Evolutionary conservation across 2,113 vertebrate genomes (phyloP).

Genomic region (Cavia porcellus): DNA sequence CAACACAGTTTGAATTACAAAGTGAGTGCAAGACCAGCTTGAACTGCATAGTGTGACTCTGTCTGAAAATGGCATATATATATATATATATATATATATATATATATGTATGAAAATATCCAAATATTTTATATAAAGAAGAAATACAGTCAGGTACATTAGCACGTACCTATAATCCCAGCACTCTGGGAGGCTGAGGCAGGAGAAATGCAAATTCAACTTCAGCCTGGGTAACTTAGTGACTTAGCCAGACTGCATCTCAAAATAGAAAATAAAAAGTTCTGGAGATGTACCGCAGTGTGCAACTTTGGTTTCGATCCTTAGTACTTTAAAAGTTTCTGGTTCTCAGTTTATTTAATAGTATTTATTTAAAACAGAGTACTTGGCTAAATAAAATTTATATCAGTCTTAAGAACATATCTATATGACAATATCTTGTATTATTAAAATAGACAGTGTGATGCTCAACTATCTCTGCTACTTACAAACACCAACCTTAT

Average conservation of each 20-base stretch:
- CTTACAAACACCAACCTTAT: neutral
- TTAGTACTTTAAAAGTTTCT: neutral
- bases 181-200: neutral
- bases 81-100: too few species aligned
- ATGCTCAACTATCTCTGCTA: neutral
- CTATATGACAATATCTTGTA: neutral
- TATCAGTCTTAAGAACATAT: neutral
- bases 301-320: neutral
- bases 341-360: neutral
- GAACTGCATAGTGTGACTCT: too few species aligned
- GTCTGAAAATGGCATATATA: too few species aligned
- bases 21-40: too few species aligned
- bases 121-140: neutral
- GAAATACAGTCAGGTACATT: neutral
- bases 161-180: neutral
- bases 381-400: neutral
- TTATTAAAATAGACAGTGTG: neutral
- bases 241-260: neutral
- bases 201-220: neutral
- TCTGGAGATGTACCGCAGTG: too few species aligned
- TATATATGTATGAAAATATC: too few species aligned
- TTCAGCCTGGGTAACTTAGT: neutral
- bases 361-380: neutral
- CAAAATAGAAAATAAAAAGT: neutral
- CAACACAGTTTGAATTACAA: too few species aligned